Conservation (phyloP, 2,888 invertebrate genomes). For the Schizaphis graminum region DNA sequence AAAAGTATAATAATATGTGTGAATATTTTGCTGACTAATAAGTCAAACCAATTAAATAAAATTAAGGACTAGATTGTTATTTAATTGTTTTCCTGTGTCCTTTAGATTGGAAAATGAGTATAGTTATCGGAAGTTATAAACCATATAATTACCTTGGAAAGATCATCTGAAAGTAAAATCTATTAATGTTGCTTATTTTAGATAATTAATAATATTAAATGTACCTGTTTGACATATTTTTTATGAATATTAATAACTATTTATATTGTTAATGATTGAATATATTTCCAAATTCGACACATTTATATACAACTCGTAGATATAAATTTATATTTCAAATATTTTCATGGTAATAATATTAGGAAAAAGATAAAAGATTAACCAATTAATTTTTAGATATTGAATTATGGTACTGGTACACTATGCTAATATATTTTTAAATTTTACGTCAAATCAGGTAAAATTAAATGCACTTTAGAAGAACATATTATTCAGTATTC, state of each 20-base stretch:
- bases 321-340: background rate
- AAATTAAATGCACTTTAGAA: background rate
- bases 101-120: slow-evolving; percentile 18
- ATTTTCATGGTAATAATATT: background rate
- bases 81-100: slow-evolving; percentile 30
- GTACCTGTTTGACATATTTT: background rate
- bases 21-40: background rate
- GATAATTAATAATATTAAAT: background rate
- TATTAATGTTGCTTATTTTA: background rate
- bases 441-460: background rate
- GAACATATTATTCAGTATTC: background rate
- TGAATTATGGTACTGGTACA: background rate
- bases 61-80: slow-evolving; percentile 50
- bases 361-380: background rate
- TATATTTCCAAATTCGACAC: background rate
- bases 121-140: slow-evolving; percentile 1
- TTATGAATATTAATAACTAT: background rate
- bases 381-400: background rate
- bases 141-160: background rate
- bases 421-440: background rate
- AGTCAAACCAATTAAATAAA: slow-evolving; percentile 28
- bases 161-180: slow-evolving; percentile 39
- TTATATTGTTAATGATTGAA: background rate
- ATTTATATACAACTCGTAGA: background rate
- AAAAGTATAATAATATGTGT: background rate